Evolutionary conservation across 2,797 vertebrate genomes (phyloP).

Genomic region (Myotis planiceps): DNA sequence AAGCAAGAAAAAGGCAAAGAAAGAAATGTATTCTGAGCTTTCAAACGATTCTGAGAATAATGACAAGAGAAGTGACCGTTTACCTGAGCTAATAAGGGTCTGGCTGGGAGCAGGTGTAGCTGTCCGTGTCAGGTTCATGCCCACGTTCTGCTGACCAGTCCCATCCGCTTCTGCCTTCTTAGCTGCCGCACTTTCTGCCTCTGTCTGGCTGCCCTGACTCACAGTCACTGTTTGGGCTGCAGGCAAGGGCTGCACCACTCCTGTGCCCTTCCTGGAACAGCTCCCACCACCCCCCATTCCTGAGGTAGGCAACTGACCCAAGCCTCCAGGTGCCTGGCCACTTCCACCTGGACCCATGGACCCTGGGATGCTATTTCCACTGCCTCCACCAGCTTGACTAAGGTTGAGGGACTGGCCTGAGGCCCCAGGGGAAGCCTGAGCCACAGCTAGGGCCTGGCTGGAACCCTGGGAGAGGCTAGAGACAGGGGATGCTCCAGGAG

Average conservation of each 20-base stretch:
- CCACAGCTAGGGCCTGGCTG: conserved; percentile 83
- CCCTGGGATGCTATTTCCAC: conserved; percentile 81
- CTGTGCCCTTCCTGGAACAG: conserved; percentile 88
- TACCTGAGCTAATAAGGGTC: conserved; percentile 90
- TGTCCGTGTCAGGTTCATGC: conserved; percentile 90
- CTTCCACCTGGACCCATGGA: conserved; percentile 81
- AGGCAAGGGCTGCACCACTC: conserved; percentile 87
- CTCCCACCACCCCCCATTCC: conserved; percentile 69
- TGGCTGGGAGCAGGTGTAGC: conserved; percentile 90
- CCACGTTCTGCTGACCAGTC: conserved; percentile 86
- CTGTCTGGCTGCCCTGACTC: conserved; percentile 90
- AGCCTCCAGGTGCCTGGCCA: conserved; percentile 79
- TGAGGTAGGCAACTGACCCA: conserved; percentile 81
- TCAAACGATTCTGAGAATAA: not conserved
- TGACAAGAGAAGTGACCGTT: not conserved
- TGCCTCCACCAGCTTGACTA: conserved; percentile 84
- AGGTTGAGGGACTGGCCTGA: conserved; percentile 87
- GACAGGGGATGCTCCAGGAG: conserved; percentile 84
- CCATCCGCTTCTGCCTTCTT: conserved; percentile 87
- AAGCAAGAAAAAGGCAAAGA: not conserved
- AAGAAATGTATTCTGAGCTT: not conserved
- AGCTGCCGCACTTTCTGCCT: conserved; percentile 88
- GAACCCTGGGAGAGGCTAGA: conserved; percentile 82
- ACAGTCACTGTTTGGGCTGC: conserved; percentile 87
- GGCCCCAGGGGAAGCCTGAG: conserved; percentile 82